Percentiles rank a stretch among this genome's conserved stretches.
phyloP scores from a whole-genome alignment of 2,888 invertebrate species.

The Nebria brevicollis region DNA sequence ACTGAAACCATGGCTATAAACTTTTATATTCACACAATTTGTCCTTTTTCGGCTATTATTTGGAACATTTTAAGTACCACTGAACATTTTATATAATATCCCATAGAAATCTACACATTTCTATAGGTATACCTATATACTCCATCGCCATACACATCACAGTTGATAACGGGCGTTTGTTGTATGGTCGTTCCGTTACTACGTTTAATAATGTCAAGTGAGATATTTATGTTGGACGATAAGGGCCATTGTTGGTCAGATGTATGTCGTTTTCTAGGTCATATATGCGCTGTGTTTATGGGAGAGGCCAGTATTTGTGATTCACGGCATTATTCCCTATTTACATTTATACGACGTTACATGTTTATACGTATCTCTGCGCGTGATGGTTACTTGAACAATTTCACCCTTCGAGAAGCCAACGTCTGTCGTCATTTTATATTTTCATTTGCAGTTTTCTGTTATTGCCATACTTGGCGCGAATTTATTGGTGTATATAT shows the following conservation, averaged over 20 bases:
- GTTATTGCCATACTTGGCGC: neutral
- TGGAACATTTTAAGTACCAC: neutral
- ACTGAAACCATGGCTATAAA: too few species aligned
- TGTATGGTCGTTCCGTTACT: constrained; percentile 5
- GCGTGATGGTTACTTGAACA: constrained; percentile 8
- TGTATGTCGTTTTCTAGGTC: constrained; percentile 46
- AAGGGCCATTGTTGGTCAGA: constrained; percentile 46
- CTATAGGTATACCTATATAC: neutral
- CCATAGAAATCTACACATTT: constrained; percentile 29
- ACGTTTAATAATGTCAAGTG: constrained; percentile 43
- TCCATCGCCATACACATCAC: neutral
- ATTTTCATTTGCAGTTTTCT: constrained; percentile 14
- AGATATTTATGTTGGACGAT: constrained; percentile 44
- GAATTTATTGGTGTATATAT: neutral
- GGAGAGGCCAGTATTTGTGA: constrained; percentile 33
- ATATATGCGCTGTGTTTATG: constrained; percentile 45
- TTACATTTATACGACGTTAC: constrained; percentile 45
- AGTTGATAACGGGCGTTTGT: constrained; percentile 3
- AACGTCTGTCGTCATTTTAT: constrained; percentile 7
- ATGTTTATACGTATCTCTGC: constrained; percentile 26
- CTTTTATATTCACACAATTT: neutral
- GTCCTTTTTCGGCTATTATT: neutral
- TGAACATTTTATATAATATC: constrained; percentile 34
- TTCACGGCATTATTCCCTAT: constrained; percentile 44
- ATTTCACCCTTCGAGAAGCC: neutral